Evolutionary conservation across 1,140 invertebrate species (phyloP), one percentile per base, ranked within the genome.

Genomic region (Paraescarpia echinospica): DNA sequence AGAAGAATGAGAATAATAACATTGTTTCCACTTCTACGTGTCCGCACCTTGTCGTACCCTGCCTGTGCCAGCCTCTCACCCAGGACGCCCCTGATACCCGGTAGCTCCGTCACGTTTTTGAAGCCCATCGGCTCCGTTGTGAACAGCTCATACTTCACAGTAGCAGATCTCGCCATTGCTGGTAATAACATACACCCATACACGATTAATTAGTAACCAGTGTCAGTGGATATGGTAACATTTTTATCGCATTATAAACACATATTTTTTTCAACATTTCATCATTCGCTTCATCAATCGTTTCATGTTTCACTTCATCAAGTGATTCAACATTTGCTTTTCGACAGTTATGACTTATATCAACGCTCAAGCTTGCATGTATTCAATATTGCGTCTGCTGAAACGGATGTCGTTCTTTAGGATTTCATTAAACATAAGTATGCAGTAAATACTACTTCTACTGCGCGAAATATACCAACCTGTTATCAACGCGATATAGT

Each of bases 1-100:
- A 51, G 8, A 51, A 51, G 18, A 51, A 51, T 51, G 18, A 51
- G 8, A 51, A 51, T 51, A 18, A 51, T 51, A 51, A 51, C 18
- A 18, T 51, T 77, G 59, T 27, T 12, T 77, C 59, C 27, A 77
- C 1, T 27, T 22, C 18, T 77, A 77, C 27, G 59, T 31, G n/a
- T 41, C 2, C 35, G 8, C 90, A 90, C 90, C 90, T 99, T 35
- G 48, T 92, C 91, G 41, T 35, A 92, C 33, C 91, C 91, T 2
- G 33, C 51, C 51, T 35, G 34, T 92, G 34, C 22, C 2, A 92
- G 33, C n/a, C 91, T 34, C 51, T 59, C 48, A 4, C 91, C 91
- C 33, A 92, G 51, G 9, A 59, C 51, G 35, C 41, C 35, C 14
- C 91, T 48, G 33, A 92, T 92, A 14, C 91, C 91, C 14, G 91